Evolutionary conservation across 2,113 vertebrate species (phyloP).

Genomic region (Corynorhinus townsendii): DNA sequence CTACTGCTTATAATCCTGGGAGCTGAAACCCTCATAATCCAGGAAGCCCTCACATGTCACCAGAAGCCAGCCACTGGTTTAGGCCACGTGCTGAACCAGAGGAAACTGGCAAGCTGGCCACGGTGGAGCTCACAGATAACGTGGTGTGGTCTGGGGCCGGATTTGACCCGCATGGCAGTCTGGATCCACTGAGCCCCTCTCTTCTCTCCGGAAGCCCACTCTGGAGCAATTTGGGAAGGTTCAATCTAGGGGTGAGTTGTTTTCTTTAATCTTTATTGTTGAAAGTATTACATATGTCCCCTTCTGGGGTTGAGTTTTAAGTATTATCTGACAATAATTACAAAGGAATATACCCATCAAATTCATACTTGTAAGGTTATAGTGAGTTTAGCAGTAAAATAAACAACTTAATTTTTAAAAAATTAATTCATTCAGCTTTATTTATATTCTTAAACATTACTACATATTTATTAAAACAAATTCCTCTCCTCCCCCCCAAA

Average conservation of each 20-base stretch:
- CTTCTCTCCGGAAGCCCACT: accelerated
- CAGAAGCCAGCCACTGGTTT: not conserved
- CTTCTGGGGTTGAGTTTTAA: not conserved
- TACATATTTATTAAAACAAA: not conserved
- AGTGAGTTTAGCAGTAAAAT: not conserved
- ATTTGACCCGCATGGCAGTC: not conserved
- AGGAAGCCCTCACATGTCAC: accelerated
- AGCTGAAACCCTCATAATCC: not conserved
- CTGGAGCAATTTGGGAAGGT: too few relatives aligned
- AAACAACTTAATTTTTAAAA: not conserved
- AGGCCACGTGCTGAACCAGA: too few relatives aligned
- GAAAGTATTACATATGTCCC: too few relatives aligned
- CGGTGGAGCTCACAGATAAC: too few relatives aligned
- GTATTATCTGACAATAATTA: not conserved
- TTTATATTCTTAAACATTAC: not conserved
- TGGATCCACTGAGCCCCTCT: not conserved
- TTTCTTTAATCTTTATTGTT: too few relatives aligned
- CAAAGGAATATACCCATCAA: not conserved
- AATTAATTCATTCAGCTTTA: not conserved
- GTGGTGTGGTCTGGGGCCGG: not conserved
- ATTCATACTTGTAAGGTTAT: not conserved
- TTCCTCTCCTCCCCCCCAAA: too few relatives aligned
- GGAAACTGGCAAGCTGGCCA: not conserved
- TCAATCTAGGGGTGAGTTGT: not conserved
- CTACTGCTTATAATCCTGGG: not conserved